These are phyloP conservation scores for Lates japonicus DNA, from an alignment of 2,797 vertebrate species.

Conservation along the genomic window DNA sequence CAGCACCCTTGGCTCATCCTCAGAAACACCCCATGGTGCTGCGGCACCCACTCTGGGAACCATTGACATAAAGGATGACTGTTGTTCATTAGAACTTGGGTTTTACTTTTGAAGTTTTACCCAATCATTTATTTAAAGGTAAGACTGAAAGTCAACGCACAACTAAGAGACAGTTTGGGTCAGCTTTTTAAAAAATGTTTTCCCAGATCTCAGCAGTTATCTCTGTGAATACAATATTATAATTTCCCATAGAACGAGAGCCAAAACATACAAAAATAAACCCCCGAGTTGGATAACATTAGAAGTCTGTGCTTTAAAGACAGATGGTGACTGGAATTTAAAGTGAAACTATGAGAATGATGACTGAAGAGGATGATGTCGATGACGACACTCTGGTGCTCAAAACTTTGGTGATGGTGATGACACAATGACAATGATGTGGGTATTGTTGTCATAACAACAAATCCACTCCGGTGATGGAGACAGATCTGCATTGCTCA, in stretches of 20 bases:
- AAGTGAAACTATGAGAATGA: slow-evolving; percentile 3
- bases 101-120: neutral
- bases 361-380: neutral
- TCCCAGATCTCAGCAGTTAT: neutral
- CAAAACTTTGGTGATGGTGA: slow-evolving; percentile 25
- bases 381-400: slow-evolving; percentile 26
- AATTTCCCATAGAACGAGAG: neutral
- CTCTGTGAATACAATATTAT: neutral
- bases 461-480: slow-evolving; percentile 70
- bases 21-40: neutral
- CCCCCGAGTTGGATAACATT: neutral
- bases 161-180: neutral
- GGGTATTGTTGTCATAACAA: slow-evolving; percentile 68
- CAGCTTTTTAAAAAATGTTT: neutral
- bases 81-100: too few relatives aligned
- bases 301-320: neutral
- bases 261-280: neutral
- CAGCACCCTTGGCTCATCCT: too few relatives aligned
- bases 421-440: slow-evolving; percentile 31
- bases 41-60: too few relatives aligned
- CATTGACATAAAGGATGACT: neutral
- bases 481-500: slow-evolving; percentile 78
- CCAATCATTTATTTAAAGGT: neutral
- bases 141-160: neutral
- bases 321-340: neutral